Percentiles rank a stretch among this genome's conserved stretches.
Conservation (phyloP, 2,797 vertebrate genomes). For the Alauda arvensis region DNA sequence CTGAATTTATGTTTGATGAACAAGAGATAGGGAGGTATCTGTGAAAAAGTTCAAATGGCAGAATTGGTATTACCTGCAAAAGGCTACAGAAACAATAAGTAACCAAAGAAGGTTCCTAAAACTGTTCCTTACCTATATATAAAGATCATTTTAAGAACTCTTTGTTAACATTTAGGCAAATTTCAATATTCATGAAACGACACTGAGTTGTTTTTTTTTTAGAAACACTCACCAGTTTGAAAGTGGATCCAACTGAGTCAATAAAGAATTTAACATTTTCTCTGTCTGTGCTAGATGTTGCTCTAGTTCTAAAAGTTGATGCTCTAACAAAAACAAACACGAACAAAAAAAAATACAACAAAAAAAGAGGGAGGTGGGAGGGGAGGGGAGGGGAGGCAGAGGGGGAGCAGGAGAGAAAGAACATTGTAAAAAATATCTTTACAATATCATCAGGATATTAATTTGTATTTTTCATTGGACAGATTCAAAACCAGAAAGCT, state of each 20-base stretch:
- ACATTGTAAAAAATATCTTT: neutral
- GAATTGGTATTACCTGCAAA: neutral
- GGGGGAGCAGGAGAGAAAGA: neutral
- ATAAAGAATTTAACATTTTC: slow-evolving; percentile 88
- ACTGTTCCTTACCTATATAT: neutral
- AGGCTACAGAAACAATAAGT: neutral
- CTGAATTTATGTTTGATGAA: neutral
- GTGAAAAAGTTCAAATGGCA: neutral
- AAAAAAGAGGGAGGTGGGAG: too few species aligned
- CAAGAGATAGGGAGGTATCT: neutral
- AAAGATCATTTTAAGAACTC: neutral
- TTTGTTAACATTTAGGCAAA: neutral
- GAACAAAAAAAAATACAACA: neutral
- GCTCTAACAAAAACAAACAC: slow-evolving; percentile 68
- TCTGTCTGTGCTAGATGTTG: slow-evolving; percentile 86
- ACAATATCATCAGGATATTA: neutral
- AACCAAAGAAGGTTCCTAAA: neutral
- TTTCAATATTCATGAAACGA: neutral
- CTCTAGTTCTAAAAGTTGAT: slow-evolving; percentile 86
- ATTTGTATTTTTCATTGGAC: neutral
- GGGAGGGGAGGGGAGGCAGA: fast-evolving
- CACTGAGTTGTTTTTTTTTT: neutral
- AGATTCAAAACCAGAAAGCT: neutral
- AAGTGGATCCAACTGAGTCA: slow-evolving; percentile 88
- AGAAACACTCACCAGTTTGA: slow-evolving; percentile 83